A percentile compares a stretch with the other conserved stretches of the same genome.
These are phyloP conservation scores for Hestina assimilis DNA, from an alignment of 1,140 invertebrate genomes.

Conservation along the genomic window DNA sequence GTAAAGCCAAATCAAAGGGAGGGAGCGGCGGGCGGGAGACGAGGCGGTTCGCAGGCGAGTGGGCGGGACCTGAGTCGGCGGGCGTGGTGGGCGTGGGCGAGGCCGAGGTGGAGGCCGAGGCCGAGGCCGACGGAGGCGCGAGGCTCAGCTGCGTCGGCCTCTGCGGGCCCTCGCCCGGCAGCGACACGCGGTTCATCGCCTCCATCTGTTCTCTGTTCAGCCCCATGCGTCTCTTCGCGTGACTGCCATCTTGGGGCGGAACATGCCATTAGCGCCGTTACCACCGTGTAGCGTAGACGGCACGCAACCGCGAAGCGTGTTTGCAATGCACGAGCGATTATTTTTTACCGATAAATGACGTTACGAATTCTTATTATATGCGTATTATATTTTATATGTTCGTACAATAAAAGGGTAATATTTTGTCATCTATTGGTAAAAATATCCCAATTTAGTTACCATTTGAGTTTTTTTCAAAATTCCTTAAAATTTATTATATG, in stretches of 20 bases:
- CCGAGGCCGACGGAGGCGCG: slow-evolving; percentile 50
- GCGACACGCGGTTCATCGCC: slow-evolving; percentile 71
- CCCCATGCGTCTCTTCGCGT: slow-evolving; percentile 78
- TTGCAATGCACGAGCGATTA: slow-evolving; percentile 16
- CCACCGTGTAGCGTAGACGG: not conserved
- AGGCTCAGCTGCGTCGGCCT: slow-evolving; percentile 73
- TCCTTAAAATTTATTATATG: slow-evolving; percentile 5
- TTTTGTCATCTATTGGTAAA: slow-evolving; percentile 26
- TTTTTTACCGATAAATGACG: slow-evolving; percentile 33
- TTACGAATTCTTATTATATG: slow-evolving; percentile 11
- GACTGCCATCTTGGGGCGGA: slow-evolving; percentile 77
- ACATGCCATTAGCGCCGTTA: slow-evolving; percentile 36
- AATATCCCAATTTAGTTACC: slow-evolving; percentile 14
- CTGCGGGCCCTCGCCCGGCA: slow-evolving; percentile 43
- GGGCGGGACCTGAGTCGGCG: slow-evolving; percentile 70
- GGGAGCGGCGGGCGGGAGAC: slow-evolving; percentile 32
- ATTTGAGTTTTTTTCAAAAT: slow-evolving; percentile 12
- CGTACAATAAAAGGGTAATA: not conserved
- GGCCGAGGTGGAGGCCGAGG: slow-evolving; percentile 54
- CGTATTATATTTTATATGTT: not conserved
- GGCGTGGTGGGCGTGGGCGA: slow-evolving; percentile 75
- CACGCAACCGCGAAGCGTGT: slow-evolving; percentile 10
- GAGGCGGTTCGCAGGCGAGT: slow-evolving; percentile 19
- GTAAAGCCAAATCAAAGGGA: too few relatives aligned
- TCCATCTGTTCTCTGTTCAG: slow-evolving; percentile 79